Base-by-base conservation (phyloP, 35 echinoderm and acorn worm genomes). In the Heliocidaris tuberculata region DNA sequence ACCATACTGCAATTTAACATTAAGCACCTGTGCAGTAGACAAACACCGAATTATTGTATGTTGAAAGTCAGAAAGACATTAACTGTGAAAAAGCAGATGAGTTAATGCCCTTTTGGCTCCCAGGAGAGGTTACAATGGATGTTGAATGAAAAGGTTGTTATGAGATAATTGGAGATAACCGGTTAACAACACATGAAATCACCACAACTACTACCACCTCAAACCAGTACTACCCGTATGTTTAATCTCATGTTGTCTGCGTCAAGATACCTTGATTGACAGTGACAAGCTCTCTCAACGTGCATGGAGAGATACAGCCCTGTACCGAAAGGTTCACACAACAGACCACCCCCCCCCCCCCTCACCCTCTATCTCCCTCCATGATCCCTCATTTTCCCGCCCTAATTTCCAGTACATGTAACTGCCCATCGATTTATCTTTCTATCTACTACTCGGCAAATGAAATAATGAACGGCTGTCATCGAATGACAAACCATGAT, bases 401-500 rank as follows among this genome's bases (percentile, higher is more conserved):
- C 52, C 27, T 78, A n/a, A 8, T 78, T 78, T n/a, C 65, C 65
- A 78, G 65, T 42, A 42, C 35, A 42, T 42, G 35, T n/a, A 78
- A 78, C 65, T 78, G 65, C 65, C 65, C 65, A 78, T 27, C 7
- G 65, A 78, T 78, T n/a, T 7, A 78, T 78, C 65, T 42, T 48
- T 48, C 87, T 32, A 89, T 48, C 87, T 15, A 42, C 13, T 89
- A 17, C 31, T 89, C 31, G 5, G 31, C 87, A 89, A 42, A 89
- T 89, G 31, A 89, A 48, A 89, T 89, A 89, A 89, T 89, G 87
- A 89, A 16, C 17, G 87, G 15, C 31, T 89, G 85, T 86, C 32
- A 89, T 47, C 31, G 29, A 32, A 32, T 32, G 31, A 89, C 32
- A 32, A 89, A 19, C 87, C 87, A 12, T 32, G 32, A 31, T 48